Base-by-base conservation (phyloP, 2,888 invertebrate species). In the Pyrrhosoma nymphula region DNA sequence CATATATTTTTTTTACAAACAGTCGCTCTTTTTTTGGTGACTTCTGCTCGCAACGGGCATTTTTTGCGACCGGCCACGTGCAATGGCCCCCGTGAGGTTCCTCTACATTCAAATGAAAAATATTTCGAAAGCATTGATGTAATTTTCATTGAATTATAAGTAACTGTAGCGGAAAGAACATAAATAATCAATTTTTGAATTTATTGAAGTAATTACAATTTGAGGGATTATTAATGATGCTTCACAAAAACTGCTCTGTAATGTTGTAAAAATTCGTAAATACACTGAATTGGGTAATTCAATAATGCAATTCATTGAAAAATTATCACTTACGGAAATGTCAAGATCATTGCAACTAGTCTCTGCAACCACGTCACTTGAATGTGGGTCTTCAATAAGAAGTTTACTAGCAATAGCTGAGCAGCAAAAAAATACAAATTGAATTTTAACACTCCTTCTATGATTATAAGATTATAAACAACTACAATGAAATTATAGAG, bases 111-210 rank as follows among this genome's bases (percentile, higher is more conserved):
- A 16, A 82, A 69, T 23, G 10, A 6, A 26, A 69, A 69, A 30
- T 82, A 18, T 30, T 82, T 35, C 18, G 35, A 30, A 35, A 18
- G 3, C 35, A 93, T 93, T 93, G 75, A 93, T 93, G 93, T 69
- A 93, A 47, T 75, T 47, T n/a, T 69, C 69, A 93, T 75, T 55
- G 75, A 93, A 93, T 75, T 47, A 93, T 26, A 75, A 93, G 47
- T 75, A 91, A 63, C 63, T 91, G 35, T 63, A 39, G 30, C 63
- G 30, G 39, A 1, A 63, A 63, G 91, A 91, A 91, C 63, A 63
- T 91, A 63, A 91, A 91, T 91, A 30, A 60, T 91, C 39, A 91
- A 91, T 91, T 91, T 63, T 39, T 23, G 35, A 69, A 20, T 69
- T 69, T 12, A 69, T 69, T 69, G 69, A 69, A 69, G 26, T 69